Evolutionary conservation across 1,140 invertebrate genomes (phyloP), one percentile per base, ranked within the genome.

Genomic region (Lepidurus arcticus): DNA sequence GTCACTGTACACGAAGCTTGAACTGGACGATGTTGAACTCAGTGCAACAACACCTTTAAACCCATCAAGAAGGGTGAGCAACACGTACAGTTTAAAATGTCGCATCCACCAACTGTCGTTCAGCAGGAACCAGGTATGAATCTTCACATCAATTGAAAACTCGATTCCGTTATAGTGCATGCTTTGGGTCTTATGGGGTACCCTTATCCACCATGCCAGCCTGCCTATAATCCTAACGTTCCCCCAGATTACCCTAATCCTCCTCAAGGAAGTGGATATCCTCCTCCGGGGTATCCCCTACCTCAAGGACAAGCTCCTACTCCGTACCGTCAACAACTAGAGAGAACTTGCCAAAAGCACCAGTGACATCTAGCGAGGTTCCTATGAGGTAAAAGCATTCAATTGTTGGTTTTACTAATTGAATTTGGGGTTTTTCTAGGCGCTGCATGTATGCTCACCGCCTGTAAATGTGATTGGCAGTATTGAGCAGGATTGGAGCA

Each of bases 401-500:
- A 11, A 73, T 24, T 73, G 34, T 16, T 11, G 42, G 34, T 42
- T 21, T 34, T 13, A 43, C 16, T 24, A 65, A 42, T 42, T 21
- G 11, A 73, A 78, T 81, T 34, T 26, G 80, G 79, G 80, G 47
- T 79, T 44, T 75, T 83, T 80, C 84, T 75, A 89, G 88, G 85
- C 80, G 82, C 89, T 93, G 86, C 91, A 93, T 82, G 91, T 94
- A 7, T 88, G 88, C 0, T 86, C 92, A 1, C 91, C 91, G 7
- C 91, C 91, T 1, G 92, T 91, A 6, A 90, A 87, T 74, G 83
- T 92, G 1, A 87, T 96, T 73, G 94, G 95, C 34, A 90, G 88
- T 6, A 88, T 97, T 9, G 88, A 91, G 79, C 94, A 98, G 87
- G 90, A 94, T 79, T 97, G 94, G 93, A 93, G 90, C 76, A 86